Evolutionary conservation across 2,888 invertebrate species (phyloP).

Genomic region (Neoaliturus tenellus): DNA sequence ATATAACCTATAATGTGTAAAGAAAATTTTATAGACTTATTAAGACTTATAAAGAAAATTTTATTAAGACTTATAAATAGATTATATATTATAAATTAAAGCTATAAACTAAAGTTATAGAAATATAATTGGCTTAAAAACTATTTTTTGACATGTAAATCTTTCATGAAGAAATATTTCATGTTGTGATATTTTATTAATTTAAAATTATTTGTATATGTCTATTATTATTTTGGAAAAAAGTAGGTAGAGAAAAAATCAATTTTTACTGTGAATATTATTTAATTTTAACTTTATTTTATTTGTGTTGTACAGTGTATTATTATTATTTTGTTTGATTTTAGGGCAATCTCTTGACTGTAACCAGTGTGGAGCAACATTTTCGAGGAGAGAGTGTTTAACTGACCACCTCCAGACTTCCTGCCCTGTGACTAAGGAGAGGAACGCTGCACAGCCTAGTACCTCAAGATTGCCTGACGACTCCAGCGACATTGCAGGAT

Average conservation of each 20-base stretch:
- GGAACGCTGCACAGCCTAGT: background rate
- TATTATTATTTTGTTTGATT: background rate
- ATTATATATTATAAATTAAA: too few species aligned
- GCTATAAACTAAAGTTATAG: too few species aligned
- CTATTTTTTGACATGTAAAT: too few species aligned
- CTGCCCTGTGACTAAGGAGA: background rate
- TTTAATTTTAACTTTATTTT: background rate
- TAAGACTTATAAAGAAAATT: too few species aligned
- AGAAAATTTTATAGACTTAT: background rate
- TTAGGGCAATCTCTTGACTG: background rate
- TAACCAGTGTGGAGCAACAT: background rate
- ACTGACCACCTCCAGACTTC: background rate
- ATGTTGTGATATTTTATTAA: background rate
- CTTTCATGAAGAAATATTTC: too few species aligned
- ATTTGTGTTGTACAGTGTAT: background rate
- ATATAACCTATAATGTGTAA: background rate
- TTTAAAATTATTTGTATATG: background rate
- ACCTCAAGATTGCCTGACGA: background rate
- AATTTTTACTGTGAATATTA: background rate
- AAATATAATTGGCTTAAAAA: too few species aligned
- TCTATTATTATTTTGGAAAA: too few species aligned
- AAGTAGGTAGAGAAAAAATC: background rate
- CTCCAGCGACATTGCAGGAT: background rate
- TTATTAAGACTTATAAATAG: background rate
- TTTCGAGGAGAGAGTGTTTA: background rate